Evolutionary conservation across 2,113 vertebrate species (phyloP).

Genomic region (Nothobranchius furzeri): DNA sequence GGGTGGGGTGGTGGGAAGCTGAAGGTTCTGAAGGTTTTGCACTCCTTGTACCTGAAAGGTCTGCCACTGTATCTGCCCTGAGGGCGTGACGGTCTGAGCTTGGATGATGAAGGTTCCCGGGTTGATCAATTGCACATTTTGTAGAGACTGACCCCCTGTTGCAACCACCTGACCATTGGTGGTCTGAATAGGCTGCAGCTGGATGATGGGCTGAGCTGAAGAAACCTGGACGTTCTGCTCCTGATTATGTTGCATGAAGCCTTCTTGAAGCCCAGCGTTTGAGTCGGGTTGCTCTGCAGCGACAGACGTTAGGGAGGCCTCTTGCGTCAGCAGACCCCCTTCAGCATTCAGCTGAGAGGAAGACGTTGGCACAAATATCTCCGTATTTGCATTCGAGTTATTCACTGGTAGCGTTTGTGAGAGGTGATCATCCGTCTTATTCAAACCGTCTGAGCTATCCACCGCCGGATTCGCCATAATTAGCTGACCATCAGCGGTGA

Average conservation of each 20-base stretch:
- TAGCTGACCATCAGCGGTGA: constrained; percentile 96
- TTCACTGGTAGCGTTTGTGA: constrained; percentile 86
- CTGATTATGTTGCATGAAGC: constrained; percentile 90
- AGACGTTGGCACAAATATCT: constrained; percentile 97
- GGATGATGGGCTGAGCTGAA: constrained; percentile 89
- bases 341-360: constrained; percentile 90
- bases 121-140: constrained; percentile 96
- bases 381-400: constrained; percentile 87
- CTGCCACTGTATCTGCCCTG: constrained; percentile 99
- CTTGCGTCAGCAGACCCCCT: constrained; percentile 90
- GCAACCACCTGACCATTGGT: constrained; percentile 90
- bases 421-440: constrained; percentile 89
- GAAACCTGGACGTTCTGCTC: constrained; percentile 91
- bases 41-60: constrained; percentile 99
- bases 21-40: constrained; percentile 97
- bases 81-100: constrained; percentile 96
- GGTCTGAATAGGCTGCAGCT: constrained; percentile 91
- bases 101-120: constrained; percentile 98
- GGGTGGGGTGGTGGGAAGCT: constrained; percentile 92
- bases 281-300: constrained; percentile 85
- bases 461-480: constrained; percentile 89
- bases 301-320: constrained; percentile 80
- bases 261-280: constrained; percentile 88
- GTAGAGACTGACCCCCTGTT: constrained; percentile 85
- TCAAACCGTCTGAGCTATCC: constrained; percentile 88